A percentile compares a stretch with the other conserved stretches of the same genome.
Conservation (phyloP, 2,113 vertebrate genomes). For the Caretta caretta region DNA sequence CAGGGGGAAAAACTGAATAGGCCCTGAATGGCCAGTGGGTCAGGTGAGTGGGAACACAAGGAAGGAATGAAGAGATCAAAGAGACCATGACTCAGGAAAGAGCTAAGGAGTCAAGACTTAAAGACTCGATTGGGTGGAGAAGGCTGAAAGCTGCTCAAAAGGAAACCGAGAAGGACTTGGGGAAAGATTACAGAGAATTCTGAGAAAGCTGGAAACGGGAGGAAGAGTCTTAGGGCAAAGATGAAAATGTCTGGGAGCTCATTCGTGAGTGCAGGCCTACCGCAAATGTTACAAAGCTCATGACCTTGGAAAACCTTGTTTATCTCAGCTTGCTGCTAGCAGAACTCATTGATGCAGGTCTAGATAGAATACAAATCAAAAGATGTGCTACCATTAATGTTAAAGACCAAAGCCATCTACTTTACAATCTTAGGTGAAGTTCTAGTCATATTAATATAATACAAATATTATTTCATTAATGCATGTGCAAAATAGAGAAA, state of each 20-base stretch:
- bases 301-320: not conserved
- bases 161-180: not conserved
- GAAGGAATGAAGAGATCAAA: not conserved
- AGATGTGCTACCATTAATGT: not conserved
- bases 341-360: not conserved
- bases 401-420: not conserved
- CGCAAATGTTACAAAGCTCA: not conserved
- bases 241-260: not conserved
- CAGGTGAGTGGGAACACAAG: not conserved
- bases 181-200: not conserved
- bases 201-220: not conserved
- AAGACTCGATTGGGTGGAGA: not conserved
- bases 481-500: not conserved
- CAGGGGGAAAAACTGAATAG: not conserved
- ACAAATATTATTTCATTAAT: not conserved
- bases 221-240: not conserved
- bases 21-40: not conserved
- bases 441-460: not conserved
- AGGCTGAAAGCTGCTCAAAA: not conserved
- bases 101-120: not conserved
- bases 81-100: not conserved
- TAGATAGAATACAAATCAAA: not conserved
- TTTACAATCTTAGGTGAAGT: not conserved
- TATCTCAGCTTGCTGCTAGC: not conserved
- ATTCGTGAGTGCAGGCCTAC: not conserved